Percentiles rank a stretch among this genome's conserved stretches.
phyloP scores from a whole-genome alignment of 2,113 vertebrate genomes.

The Psammodynastes pulverulentus region DNA sequence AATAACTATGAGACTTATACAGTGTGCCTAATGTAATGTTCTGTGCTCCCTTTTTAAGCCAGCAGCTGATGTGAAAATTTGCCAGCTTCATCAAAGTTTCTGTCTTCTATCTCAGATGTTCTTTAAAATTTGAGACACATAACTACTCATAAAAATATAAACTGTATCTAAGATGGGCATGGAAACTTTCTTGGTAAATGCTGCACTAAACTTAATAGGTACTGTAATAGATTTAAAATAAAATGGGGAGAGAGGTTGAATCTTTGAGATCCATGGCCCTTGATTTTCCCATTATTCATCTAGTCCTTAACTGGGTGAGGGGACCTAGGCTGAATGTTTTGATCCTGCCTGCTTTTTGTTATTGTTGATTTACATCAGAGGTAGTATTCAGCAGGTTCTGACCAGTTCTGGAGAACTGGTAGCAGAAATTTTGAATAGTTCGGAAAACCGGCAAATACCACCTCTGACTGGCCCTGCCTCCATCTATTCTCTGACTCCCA shows the following conservation, averaged over 20 bases:
- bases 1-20: slow-evolving; percentile 62
- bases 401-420: too few species aligned
- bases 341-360: not conserved
- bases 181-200: not conserved
- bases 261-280: not conserved
- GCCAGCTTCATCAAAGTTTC: slow-evolving; percentile 44
- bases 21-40: slow-evolving; percentile 53
- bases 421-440: too few species aligned
- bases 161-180: not conserved
- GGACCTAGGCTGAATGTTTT: not conserved
- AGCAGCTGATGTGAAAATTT: slow-evolving; percentile 37
- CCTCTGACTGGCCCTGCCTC: too few species aligned
- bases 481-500: too few species aligned
- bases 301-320: not conserved
- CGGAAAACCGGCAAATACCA: too few species aligned
- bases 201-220: not conserved
- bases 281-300: not conserved
- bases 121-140: slow-evolving; percentile 9
- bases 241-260: not conserved
- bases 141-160: not conserved
- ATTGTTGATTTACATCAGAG: not conserved
- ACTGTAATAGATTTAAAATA: not conserved
- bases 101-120: slow-evolving; percentile 5
- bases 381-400: too few species aligned
- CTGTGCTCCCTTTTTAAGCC: slow-evolving; percentile 37